phyloP scores from a whole-genome alignment of 2,113 vertebrate genomes.

The Albula glossodonta region DNA sequence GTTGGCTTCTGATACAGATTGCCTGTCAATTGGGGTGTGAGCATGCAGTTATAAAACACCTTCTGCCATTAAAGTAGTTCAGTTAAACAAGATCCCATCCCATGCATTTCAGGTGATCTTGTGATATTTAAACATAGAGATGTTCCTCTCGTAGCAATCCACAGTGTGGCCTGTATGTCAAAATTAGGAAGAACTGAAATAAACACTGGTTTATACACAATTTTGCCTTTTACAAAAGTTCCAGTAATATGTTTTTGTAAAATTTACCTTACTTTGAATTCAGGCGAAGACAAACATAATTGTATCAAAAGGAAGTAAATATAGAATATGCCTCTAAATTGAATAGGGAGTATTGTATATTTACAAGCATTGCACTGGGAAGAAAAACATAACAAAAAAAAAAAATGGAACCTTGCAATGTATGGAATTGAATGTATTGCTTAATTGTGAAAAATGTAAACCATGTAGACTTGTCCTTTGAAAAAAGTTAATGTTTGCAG shows the following conservation, averaged over 20 bases:
- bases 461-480: not conserved
- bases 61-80: not conserved
- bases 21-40: not conserved
- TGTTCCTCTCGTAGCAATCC: conserved; percentile 32
- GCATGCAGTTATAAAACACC: too few relatives aligned
- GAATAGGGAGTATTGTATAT: conserved; percentile 25
- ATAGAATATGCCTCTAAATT: conserved; percentile 16
- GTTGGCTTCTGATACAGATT: not conserved
- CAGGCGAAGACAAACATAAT: conserved; percentile 42
- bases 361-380: not conserved
- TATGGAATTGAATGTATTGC: conserved; percentile 6
- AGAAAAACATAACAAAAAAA: not conserved
- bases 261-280: conserved; percentile 28
- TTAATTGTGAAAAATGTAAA: conserved; percentile 6
- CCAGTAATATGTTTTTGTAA: too few relatives aligned
- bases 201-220: not conserved
- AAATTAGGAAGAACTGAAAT: too few relatives aligned
- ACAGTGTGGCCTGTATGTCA: not conserved
- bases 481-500: not conserved
- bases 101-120: not conserved
- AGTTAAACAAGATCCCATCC: not conserved
- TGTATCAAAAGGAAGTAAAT: conserved; percentile 45
- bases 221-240: not conserved
- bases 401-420: not conserved
- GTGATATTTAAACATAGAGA: not conserved